Base-by-base conservation (phyloP, 2,797 vertebrate genomes). In the Enteromius radiatus region DNA sequence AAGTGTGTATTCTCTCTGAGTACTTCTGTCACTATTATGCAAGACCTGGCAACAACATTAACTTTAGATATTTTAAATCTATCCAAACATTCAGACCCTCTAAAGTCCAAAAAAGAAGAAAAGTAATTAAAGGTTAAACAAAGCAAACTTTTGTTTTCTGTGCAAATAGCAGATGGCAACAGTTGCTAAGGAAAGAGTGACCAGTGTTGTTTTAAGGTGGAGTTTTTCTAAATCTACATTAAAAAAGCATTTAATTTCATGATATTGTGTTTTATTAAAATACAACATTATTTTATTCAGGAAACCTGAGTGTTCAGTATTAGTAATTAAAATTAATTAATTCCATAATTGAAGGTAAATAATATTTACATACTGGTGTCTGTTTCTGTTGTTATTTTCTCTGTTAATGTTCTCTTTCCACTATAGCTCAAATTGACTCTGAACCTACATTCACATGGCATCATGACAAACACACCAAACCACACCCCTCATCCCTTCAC, bases 401-500 rank as follows among this genome's bases (percentile, higher is more conserved):
- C 69, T 63, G 26, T 73, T 54, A 21, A 65, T 65, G 45, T 67
- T 74, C 33, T 68, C 9, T 38, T 76, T 43, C n/a, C 23, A 26
- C 65, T 28, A 69, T 82, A 43, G 45, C 59, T 82, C 61, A 67
- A 67, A 56, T 7, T 56, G 47, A 80, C 33, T 54, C 74, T 52
- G 36, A 73, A 83, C 54, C 59, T 73, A 68, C 61, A 8, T 43
- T 43, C 33, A 80, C 26, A 31, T 65, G 28, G 69, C 69, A 80
- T 56, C 47, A 41, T 81, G 65, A 85, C 76, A 68, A 33, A 86
- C 54, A 81, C 38, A 65, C 63, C 9, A 12, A 76, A 61, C 74
- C 63, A 65, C 76, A 63, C 23, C 64, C 65, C 43, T 52, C 14
- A 45, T 33, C 59, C 31, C 23, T 23, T 47, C 67, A 65, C 33